Conservation (phyloP, 2,797 vertebrate genomes). For the Lerista edwardsae region DNA sequence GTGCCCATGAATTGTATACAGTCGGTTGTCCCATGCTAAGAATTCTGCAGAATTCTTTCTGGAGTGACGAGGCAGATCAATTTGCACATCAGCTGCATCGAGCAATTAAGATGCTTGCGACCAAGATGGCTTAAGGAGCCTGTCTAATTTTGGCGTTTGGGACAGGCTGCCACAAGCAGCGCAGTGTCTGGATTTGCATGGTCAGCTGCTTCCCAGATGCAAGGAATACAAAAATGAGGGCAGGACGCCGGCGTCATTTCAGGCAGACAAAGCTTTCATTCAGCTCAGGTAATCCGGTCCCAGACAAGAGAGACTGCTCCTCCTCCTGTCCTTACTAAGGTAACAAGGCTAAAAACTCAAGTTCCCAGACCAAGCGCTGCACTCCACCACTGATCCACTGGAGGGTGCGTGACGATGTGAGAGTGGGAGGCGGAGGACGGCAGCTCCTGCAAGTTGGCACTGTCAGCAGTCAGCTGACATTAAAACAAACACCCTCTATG, state of each 20-base stretch:
- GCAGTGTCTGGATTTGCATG: slow-evolving; percentile 46
- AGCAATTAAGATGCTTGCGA: slow-evolving; percentile 56
- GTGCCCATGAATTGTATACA: slow-evolving; percentile 33
- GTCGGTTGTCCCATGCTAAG: slow-evolving; percentile 2
- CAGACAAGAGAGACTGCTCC: slow-evolving; percentile 56
- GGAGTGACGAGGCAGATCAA: slow-evolving; percentile 23
- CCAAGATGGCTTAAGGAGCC: slow-evolving; percentile 31
- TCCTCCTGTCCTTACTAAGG: slow-evolving; percentile 57
- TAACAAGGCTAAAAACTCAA: slow-evolving; percentile 55
- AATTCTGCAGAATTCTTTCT: slow-evolving; percentile 36
- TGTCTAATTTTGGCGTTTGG: neutral
- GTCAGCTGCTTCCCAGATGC: slow-evolving; percentile 50
- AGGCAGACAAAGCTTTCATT: slow-evolving; percentile 68
- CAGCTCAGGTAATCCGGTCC: slow-evolving; percentile 33
- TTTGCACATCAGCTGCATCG: slow-evolving; percentile 58
- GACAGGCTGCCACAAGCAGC: neutral
- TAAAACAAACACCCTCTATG: slow-evolving; percentile 40
- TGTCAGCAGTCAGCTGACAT: slow-evolving; percentile 38
- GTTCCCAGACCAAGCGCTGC: slow-evolving; percentile 18
- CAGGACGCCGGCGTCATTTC: slow-evolving; percentile 55
- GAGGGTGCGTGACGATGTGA: slow-evolving; percentile 39
- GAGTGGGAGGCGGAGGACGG: slow-evolving; percentile 7
- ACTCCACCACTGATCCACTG: slow-evolving; percentile 1
- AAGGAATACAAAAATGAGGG: slow-evolving; percentile 62
- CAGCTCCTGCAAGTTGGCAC: slow-evolving; percentile 24